Base-by-base conservation (phyloP, 1,140 invertebrate genomes). In the Alviniconcha marisindica region DNA sequence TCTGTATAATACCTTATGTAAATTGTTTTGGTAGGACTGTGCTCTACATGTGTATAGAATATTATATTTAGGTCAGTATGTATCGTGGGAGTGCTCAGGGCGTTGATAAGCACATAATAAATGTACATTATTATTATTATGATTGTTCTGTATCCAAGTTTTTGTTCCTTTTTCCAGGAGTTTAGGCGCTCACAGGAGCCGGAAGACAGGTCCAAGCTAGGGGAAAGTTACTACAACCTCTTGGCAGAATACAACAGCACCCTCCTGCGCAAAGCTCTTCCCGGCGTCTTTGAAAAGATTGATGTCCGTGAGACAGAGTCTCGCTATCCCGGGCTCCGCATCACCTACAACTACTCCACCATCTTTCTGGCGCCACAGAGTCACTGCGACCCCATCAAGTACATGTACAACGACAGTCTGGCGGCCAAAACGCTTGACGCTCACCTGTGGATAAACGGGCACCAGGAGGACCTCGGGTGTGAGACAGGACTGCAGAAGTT, bases 321-420 rank as follows among this genome's bases (percentile, higher is more conserved):
- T 1, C 81, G 87, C 63, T 93, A 93, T 81, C 93, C 92, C 5
- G 90, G 90, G 36, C 83, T 91, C 63, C 83, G 89, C 77, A 88
- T 91, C 54, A 86, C 88, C 10, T 89, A 90, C 84, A 88, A 91
- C 48, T 89, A 93, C 85, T 94, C 93, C 18, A 93, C 92, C 24
- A 94, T 94, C 56, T 93, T 94, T 76, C 87, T 94, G 38, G 56
- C 78, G 1, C 48, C 77, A 0, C 92, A 92, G 86, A 90, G 92
- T 33, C 90, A 93, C 83, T 94, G 93, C 88, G 93, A 94, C 86
- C 93, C 93, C 12, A 93, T 91, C 81, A 87, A 89, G 21, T 94
- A 94, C 82, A 91, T 93, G 66, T 94, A 93, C 88, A 92, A 94
- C 87, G 93, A 94, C 84, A 89, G 93, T 74, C 85, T 94, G 24